These are phyloP conservation scores for Coreoperca whiteheadi DNA, from an alignment of 2,113 vertebrate genomes.

Conservation along the genomic window DNA sequence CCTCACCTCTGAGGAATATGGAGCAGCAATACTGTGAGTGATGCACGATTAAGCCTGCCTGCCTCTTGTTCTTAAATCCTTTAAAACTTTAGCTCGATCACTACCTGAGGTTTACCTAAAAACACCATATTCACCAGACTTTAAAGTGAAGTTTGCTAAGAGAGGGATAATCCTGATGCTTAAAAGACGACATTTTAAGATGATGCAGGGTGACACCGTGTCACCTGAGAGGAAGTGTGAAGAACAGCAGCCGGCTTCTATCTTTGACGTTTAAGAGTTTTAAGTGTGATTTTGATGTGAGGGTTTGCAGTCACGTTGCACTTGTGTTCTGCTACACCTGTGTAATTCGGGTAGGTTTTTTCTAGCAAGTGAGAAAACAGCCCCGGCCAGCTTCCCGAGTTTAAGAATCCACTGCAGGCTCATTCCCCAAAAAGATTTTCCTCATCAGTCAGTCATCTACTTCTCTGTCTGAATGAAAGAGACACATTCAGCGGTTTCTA, in stretches of 20 bases:
- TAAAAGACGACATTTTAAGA: constrained; percentile 41
- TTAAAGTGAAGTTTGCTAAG: constrained; percentile 25
- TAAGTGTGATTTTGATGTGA: constrained; percentile 19
- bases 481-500: neutral
- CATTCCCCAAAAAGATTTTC: constrained; percentile 16
- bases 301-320: constrained; percentile 20
- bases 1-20: neutral
- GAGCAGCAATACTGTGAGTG: constrained; percentile 14
- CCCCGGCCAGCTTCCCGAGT: constrained; percentile 50
- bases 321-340: constrained; percentile 35
- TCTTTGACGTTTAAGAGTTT: constrained; percentile 18
- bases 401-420: constrained; percentile 28
- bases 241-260: constrained; percentile 24
- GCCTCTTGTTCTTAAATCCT: constrained; percentile 21
- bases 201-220: constrained; percentile 13
- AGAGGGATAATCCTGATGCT: constrained; percentile 36
- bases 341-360: neutral
- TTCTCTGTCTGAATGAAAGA: neutral
- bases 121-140: neutral
- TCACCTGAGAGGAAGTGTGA: constrained; percentile 30
- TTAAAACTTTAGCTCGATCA: constrained; percentile 1
- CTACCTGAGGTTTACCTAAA: constrained; percentile 5
- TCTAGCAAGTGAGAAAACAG: constrained; percentile 27
- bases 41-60: neutral
- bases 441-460: constrained; percentile 10